Evolutionary conservation across 2,797 vertebrate genomes (phyloP).

Genomic region (Vireo griseus): DNA sequence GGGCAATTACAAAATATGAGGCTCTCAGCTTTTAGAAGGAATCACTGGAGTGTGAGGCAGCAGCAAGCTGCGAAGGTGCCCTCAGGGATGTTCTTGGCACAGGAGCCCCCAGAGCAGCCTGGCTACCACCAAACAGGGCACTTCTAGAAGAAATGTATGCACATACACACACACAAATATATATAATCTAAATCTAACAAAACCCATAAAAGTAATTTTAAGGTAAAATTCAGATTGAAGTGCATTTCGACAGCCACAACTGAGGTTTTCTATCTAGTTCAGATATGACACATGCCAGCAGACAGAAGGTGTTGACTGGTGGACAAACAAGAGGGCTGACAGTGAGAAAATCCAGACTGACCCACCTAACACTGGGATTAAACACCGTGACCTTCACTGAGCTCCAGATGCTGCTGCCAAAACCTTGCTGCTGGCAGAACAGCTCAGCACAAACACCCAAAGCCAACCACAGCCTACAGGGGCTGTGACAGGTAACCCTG

Average conservation of each 20-base stretch:
- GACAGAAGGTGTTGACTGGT: background rate
- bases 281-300: background rate
- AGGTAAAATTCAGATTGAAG: background rate
- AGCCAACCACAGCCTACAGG: background rate
- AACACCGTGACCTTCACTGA: background rate
- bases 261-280: background rate
- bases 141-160: background rate
- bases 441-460: background rate
- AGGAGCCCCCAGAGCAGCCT: background rate
- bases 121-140: background rate
- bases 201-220: background rate
- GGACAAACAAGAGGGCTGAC: background rate
- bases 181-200: background rate
- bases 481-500: background rate
- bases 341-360: background rate
- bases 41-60: background rate
- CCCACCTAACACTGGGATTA: background rate
- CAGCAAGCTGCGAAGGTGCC: background rate
- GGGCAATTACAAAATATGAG: background rate
- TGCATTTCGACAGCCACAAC: background rate
- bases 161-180: background rate
- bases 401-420: background rate
- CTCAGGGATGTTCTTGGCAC: background rate
- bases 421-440: fast-evolving
- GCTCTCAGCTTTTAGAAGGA: background rate